Evolutionary conservation across 2,888 invertebrate species (phyloP).

Genomic region (Xylota segnis): DNA sequence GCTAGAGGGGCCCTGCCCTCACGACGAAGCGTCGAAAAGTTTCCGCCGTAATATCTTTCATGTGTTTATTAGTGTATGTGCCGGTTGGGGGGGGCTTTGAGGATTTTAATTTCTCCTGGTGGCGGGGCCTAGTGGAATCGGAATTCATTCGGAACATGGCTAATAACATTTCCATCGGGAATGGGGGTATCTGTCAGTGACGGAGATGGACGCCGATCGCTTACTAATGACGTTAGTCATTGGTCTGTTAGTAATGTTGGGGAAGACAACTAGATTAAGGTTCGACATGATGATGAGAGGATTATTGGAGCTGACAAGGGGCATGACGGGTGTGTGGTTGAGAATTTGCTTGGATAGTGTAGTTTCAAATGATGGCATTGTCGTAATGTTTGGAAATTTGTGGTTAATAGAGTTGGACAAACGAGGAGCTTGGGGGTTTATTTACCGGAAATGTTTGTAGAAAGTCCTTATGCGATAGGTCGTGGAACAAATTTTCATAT

Average conservation of each 20-base stretch:
- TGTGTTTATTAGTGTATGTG: conserved; percentile 59
- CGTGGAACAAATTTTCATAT: no score
- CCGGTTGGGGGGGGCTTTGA: conserved; percentile 5
- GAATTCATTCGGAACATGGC: conserved; percentile 57
- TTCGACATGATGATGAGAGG: conserved; percentile 13
- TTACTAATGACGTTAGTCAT: conserved; percentile 54
- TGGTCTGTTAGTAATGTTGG: conserved; percentile 36
- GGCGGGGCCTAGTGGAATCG: conserved; percentile 27
- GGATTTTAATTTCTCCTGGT: conserved; percentile 50
- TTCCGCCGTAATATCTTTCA: conserved; percentile 48
- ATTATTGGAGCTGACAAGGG: not conserved
- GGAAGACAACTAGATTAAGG: conserved; percentile 30
- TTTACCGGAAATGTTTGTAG: not conserved
- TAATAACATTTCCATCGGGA: conserved; percentile 53
- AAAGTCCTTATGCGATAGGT: no score
- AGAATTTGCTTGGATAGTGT: not conserved
- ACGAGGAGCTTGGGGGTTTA: not conserved
- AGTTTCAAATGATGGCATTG: not conserved
- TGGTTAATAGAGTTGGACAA: not conserved
- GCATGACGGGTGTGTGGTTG: not conserved
- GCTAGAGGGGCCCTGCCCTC: not conserved
- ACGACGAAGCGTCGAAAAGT: conserved; percentile 2
- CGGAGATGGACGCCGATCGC: conserved; percentile 43
- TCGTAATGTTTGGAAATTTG: not conserved
- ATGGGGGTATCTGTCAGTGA: conserved; percentile 3